Evolutionary conservation across 2,797 vertebrate species (phyloP).

Genomic region (Dendrocincla fuliginosa): DNA sequence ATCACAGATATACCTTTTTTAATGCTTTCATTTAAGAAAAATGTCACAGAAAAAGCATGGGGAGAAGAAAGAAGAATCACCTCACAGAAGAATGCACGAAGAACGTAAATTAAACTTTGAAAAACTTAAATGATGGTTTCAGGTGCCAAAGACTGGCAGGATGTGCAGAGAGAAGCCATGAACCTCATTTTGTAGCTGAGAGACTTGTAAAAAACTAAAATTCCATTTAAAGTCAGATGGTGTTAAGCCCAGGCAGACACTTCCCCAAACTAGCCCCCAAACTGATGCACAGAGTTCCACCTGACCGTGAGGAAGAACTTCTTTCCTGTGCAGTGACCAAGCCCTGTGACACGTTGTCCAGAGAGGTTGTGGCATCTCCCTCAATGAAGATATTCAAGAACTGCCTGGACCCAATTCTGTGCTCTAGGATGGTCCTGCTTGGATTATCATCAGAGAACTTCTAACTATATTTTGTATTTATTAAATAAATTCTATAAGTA

Average conservation of each 20-base stretch:
- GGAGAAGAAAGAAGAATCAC: neutral
- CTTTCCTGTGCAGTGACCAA: rapidly evolving
- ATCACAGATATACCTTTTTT: neutral
- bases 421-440: neutral
- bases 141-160: neutral
- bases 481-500: neutral
- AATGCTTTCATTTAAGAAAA: neutral
- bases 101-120: neutral
- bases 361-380: too few relatives aligned
- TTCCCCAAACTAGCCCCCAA: neutral
- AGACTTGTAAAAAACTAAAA: neutral
- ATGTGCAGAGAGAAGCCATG: neutral
- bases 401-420: neutral
- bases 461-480: neutral
- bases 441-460: neutral
- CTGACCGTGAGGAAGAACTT: neutral
- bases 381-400: neutral
- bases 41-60: neutral
- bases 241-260: neutral
- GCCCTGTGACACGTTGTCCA: neutral
- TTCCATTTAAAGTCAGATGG: neutral
- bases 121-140: neutral
- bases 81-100: neutral
- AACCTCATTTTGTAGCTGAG: neutral
- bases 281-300: neutral